These are phyloP conservation scores for Troides helena DNA, from an alignment of 2,888 invertebrate species.

Conservation along the genomic window DNA sequence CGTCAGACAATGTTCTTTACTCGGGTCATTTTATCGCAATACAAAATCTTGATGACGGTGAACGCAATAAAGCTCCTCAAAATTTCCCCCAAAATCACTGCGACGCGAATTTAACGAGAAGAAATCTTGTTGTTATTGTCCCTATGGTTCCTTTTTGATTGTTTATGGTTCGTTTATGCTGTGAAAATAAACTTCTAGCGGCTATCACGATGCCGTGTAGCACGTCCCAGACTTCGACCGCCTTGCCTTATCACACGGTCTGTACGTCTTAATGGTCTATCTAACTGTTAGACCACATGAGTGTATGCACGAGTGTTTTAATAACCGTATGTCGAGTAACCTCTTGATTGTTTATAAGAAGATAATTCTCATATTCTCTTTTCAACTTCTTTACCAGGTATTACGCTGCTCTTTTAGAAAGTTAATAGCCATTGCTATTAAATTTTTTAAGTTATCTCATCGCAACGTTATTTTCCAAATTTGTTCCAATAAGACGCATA, in stretches of 20 bases:
- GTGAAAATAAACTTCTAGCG: conserved; percentile 65
- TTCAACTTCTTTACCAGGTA: no score
- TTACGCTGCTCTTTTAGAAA: no score
- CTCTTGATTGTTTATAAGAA: not conserved
- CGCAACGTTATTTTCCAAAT: no score
- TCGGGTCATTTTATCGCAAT: conserved; percentile 46
- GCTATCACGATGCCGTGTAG: conserved; percentile 70
- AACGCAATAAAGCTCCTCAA: conserved; percentile 64
- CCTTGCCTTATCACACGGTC: conserved; percentile 58
- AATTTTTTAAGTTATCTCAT: no score
- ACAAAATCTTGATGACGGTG: conserved; percentile 68
- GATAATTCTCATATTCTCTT: not conserved
- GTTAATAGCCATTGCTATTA: no score
- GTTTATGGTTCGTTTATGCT: conserved; percentile 43
- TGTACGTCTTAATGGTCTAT: conserved; percentile 65
- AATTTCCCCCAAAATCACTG: conserved; percentile 38
- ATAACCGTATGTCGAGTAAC: conserved; percentile 42
- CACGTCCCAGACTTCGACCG: conserved; percentile 64
- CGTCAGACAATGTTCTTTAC: conserved; percentile 49
- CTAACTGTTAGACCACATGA: conserved; percentile 65
- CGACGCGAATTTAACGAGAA: conserved; percentile 34
- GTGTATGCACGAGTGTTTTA: conserved; percentile 53
- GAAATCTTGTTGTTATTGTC: conserved; percentile 36
- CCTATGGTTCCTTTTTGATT: conserved; percentile 31
- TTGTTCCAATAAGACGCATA: no score